Conservation (phyloP, 2,797 vertebrate species). For the Gambelia wislizenii region DNA sequence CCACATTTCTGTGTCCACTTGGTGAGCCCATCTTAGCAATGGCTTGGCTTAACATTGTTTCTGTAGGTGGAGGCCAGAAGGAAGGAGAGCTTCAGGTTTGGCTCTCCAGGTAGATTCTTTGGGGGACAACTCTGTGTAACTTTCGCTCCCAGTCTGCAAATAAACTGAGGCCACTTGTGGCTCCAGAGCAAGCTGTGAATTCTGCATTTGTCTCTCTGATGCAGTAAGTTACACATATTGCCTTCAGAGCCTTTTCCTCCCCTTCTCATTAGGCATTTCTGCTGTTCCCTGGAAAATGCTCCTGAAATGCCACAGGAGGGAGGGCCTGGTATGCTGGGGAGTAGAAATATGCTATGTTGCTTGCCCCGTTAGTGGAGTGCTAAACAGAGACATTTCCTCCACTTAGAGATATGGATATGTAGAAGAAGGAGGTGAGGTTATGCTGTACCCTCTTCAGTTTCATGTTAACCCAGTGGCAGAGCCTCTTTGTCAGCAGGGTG, state of each 20-base stretch:
- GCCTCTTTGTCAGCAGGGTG: slow-evolving; percentile 40
- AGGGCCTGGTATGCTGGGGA: no score
- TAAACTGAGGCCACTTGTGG: background rate
- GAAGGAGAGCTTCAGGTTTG: background rate
- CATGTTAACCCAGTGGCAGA: fast-evolving
- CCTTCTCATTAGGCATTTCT: background rate
- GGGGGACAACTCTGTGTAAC: background rate
- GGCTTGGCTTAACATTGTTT: no score
- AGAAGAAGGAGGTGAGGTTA: background rate
- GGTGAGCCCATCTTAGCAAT: background rate
- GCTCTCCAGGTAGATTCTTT: background rate
- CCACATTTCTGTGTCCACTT: no score
- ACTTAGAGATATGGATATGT: background rate
- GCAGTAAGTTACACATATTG: background rate
- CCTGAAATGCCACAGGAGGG: no score
- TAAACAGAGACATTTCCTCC: background rate
- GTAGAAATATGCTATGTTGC: background rate
- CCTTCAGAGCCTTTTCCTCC: background rate
- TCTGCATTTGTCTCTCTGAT: background rate
- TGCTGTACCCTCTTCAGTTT: background rate
- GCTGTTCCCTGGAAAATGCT: background rate
- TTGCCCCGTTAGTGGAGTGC: background rate
- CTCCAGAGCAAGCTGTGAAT: no score
- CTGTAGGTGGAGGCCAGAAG: no score
- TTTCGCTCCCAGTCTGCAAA: background rate